phyloP scores from a whole-genome alignment of 2,888 invertebrate species.

The Amphipyra tragopoginis region DNA sequence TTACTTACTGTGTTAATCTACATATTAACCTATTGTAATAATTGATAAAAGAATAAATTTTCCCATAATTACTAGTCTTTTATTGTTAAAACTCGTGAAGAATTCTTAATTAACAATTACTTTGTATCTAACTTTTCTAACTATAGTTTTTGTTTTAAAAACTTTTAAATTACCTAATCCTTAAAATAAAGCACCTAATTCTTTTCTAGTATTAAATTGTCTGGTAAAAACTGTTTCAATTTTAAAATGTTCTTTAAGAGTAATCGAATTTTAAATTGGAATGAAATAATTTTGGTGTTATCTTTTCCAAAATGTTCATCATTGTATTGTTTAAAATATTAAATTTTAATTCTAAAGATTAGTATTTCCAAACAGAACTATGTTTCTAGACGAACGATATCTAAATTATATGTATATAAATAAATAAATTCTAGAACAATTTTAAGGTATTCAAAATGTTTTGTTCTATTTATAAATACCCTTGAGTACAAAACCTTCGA shows the following conservation, averaged over 20 bases:
- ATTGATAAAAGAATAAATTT: neutral
- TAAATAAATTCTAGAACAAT: neutral
- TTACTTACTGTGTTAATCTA: constrained; percentile 45
- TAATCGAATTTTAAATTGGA: neutral
- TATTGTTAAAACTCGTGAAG: too few species aligned
- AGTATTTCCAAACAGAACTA: neutral
- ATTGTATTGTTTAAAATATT: neutral
- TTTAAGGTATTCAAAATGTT: neutral
- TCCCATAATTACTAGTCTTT: neutral
- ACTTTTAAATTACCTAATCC: too few species aligned
- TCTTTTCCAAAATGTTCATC: neutral
- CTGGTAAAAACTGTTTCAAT: neutral
- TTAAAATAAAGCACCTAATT: neutral
- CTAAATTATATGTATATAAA: too few species aligned
- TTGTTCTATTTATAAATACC: neutral
- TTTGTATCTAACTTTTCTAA: too few species aligned
- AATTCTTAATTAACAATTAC: too few species aligned
- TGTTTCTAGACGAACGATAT: too few species aligned
- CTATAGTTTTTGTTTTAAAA: too few species aligned
- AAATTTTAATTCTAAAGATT: neutral
- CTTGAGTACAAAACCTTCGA: neutral
- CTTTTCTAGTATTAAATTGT: neutral
- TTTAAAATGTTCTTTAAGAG: neutral
- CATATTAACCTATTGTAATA: neutral
- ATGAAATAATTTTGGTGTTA: neutral